phyloP scores from a whole-genome alignment of 2,113 vertebrate species.

The Ictidomys tridecemlineatus region DNA sequence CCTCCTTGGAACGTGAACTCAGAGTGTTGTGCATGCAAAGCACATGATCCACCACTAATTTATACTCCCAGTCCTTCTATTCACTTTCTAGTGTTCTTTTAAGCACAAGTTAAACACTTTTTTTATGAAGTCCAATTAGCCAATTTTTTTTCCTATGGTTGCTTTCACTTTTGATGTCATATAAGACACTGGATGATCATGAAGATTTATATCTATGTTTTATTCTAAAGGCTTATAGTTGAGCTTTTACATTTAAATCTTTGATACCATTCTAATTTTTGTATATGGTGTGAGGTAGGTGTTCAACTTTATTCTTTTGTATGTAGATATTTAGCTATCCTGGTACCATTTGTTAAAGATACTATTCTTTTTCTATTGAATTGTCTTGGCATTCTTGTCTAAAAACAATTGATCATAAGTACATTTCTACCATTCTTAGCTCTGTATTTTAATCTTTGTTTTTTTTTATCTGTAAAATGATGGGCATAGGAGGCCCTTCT shows the following conservation, averaged over 20 bases:
- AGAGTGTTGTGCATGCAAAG: too few relatives aligned
- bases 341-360: not conserved
- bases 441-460: conserved; percentile 4
- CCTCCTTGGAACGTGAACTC: not conserved
- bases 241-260: not conserved
- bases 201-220: not conserved
- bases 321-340: not conserved
- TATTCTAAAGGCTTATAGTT: not conserved
- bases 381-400: not conserved
- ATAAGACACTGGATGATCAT: not conserved
- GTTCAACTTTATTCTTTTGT: not conserved
- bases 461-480: not conserved
- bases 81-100: not conserved
- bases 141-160: not conserved
- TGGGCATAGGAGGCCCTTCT: not conserved
- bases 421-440: not conserved
- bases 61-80: not conserved
- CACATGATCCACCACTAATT: not conserved
- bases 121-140: not conserved
- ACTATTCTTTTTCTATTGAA: not conserved
- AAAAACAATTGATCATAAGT: not conserved
- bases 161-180: not conserved
- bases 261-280: not conserved
- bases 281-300: not conserved
- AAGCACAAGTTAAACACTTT: not conserved